Conservation (phyloP, 2,113 vertebrate species). For the Climacteris rufus region DNA sequence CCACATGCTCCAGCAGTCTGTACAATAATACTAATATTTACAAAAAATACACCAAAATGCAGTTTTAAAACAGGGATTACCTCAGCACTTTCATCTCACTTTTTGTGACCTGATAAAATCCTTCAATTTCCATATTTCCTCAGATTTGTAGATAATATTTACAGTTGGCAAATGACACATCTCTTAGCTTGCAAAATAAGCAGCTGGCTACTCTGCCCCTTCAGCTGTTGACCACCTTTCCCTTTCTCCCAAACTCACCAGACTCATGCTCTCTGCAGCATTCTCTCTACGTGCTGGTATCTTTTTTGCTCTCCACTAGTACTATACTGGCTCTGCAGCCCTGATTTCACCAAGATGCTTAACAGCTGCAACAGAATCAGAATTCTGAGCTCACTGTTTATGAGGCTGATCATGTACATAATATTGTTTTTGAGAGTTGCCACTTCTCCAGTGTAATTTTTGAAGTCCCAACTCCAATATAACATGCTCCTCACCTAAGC, state of each 20-base stretch:
- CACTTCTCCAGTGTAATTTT: neutral
- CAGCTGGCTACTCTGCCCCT: neutral
- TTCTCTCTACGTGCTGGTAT: accelerated
- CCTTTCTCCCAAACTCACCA: neutral
- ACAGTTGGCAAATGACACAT: neutral
- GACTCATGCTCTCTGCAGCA: neutral
- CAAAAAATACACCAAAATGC: neutral
- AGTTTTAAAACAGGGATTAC: neutral
- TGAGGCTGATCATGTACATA: neutral
- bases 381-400: neutral
- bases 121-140: neutral
- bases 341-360: neutral
- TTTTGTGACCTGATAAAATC: neutral
- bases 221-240: neutral
- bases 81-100: neutral
- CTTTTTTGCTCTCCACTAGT: neutral
- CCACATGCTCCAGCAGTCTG: neutral
- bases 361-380: neutral
- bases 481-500: neutral
- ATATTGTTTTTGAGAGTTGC: neutral
- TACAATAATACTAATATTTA: neutral
- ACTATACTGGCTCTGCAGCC: neutral
- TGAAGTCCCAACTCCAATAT: conserved; percentile 31
- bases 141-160: neutral
- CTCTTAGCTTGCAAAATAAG: neutral